Percentiles rank a stretch among this genome's conserved stretches.
These are phyloP conservation scores for Sphaeramia orbicularis DNA, from an alignment of 2,797 vertebrate species.

Conservation along the genomic window DNA sequence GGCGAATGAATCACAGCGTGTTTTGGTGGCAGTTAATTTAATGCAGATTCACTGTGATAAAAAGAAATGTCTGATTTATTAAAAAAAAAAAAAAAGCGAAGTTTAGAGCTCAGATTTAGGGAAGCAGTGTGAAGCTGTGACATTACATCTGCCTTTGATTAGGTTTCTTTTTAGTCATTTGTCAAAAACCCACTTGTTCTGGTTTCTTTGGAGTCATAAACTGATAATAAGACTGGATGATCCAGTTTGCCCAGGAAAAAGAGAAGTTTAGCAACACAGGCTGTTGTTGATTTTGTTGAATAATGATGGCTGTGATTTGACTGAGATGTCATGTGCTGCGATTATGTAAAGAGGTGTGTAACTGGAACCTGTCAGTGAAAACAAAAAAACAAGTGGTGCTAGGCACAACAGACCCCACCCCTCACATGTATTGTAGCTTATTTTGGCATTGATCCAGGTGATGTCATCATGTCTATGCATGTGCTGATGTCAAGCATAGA, in stretches of 20 bases:
- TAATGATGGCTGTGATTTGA: constrained; percentile 17
- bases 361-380: constrained; percentile 11
- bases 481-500: too few relatives aligned
- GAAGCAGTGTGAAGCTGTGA: not conserved
- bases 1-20: not conserved
- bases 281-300: not conserved
- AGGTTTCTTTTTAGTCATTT: not conserved
- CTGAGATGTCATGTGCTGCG: not conserved
- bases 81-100: not conserved
- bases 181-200: constrained; percentile 1
- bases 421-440: too few relatives aligned
- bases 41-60: not conserved
- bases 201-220: not conserved
- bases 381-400: constrained; percentile 8
- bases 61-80: too few relatives aligned
- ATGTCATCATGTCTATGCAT: too few relatives aligned
- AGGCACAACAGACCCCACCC: too few relatives aligned
- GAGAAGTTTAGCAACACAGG: constrained; percentile 15
- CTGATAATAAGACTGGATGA: constrained; percentile 21
- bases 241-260: constrained; percentile 2
- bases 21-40: not conserved
- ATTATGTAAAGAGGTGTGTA: too few relatives aligned
- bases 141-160: constrained; percentile 12
- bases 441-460: too few relatives aligned
- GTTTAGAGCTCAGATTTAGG: constrained; percentile 13